Conservation (phyloP, 2,888 invertebrate species). For the Lamellibrachia columna region DNA sequence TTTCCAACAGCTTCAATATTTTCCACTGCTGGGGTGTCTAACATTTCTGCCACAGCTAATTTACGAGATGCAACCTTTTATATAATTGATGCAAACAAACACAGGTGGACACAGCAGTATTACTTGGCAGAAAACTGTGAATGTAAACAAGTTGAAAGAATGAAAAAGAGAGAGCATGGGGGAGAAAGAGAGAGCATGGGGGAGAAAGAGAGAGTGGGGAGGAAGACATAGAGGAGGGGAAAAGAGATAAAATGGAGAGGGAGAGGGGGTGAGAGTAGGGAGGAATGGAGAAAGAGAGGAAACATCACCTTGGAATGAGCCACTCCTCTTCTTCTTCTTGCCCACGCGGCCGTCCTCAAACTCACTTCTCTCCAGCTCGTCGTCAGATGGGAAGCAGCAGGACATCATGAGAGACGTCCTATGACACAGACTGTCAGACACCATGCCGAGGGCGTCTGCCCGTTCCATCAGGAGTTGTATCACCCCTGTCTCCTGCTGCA, state of each 20-base stretch:
- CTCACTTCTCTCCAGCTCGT: slow-evolving; percentile 55
- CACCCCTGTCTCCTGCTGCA: slow-evolving; percentile 60
- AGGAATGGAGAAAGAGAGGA: not conserved
- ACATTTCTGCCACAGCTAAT: too few relatives aligned
- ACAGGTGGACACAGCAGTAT: too few relatives aligned
- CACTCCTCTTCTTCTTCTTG: slow-evolving; percentile 85
- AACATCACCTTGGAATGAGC: slow-evolving; percentile 78
- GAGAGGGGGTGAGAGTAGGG: not conserved
- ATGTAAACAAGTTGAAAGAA: too few relatives aligned
- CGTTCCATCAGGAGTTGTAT: slow-evolving; percentile 81
- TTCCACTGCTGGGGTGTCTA: too few relatives aligned
- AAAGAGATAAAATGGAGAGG: not conserved
- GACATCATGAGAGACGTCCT: slow-evolving; percentile 55
- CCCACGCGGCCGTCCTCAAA: slow-evolving; percentile 64
- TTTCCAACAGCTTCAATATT: too few relatives aligned
- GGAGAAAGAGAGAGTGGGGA: not conserved
- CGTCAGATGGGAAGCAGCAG: slow-evolving; percentile 50
- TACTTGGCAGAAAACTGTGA: too few relatives aligned
- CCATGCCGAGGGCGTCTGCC: slow-evolving; percentile 77
- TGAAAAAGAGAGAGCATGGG: too few relatives aligned
- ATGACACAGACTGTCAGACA: slow-evolving; percentile 73
- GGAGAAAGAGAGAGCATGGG: not conserved
- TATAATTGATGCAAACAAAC: too few relatives aligned
- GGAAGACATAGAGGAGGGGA: not conserved
- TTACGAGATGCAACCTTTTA: too few relatives aligned